Conservation (phyloP, 2,888 invertebrate species). For the Meloe dianella region DNA sequence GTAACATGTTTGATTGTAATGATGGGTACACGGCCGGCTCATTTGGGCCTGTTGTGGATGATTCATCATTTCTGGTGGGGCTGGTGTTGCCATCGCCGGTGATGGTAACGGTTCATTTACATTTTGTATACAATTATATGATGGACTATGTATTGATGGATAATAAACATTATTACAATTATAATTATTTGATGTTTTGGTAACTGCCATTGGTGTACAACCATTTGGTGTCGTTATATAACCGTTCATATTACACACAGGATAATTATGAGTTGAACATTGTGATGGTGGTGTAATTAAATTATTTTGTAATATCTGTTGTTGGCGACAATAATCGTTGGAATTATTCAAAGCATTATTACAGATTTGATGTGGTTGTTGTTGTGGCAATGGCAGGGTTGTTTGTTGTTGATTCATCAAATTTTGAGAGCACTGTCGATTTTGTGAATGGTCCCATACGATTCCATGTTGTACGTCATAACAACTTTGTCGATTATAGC, state of each 20-base stretch:
- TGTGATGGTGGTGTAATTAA: constrained; percentile 26
- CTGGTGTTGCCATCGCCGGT: constrained; percentile 55
- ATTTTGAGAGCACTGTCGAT: constrained; percentile 39
- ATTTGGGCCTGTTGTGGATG: constrained; percentile 55
- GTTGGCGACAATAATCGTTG: constrained; percentile 25
- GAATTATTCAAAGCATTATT: constrained; percentile 25
- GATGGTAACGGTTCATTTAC: constrained; percentile 51
- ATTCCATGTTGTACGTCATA: constrained; percentile 45
- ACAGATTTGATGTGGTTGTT: constrained; percentile 36
- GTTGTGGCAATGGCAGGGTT: background rate
- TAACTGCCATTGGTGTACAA: constrained; percentile 32
- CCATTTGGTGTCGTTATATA: constrained; percentile 33
- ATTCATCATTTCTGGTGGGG: constrained; percentile 50
- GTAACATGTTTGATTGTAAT: constrained; percentile 40
- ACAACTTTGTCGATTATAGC: constrained; percentile 43
- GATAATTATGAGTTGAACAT: constrained; percentile 48
- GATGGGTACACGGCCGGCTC: constrained; percentile 52
- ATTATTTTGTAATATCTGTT: background rate
- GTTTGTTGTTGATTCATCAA: constrained; percentile 38
- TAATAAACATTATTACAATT: constrained; percentile 40
- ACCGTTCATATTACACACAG: constrained; percentile 46
- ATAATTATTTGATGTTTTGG: constrained; percentile 40
- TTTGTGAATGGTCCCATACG: constrained; percentile 44
- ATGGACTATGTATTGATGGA: constrained; percentile 39
- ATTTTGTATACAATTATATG: constrained; percentile 44